Conservation (phyloP, 2,888 invertebrate species). For the Biston stratarius region DNA sequence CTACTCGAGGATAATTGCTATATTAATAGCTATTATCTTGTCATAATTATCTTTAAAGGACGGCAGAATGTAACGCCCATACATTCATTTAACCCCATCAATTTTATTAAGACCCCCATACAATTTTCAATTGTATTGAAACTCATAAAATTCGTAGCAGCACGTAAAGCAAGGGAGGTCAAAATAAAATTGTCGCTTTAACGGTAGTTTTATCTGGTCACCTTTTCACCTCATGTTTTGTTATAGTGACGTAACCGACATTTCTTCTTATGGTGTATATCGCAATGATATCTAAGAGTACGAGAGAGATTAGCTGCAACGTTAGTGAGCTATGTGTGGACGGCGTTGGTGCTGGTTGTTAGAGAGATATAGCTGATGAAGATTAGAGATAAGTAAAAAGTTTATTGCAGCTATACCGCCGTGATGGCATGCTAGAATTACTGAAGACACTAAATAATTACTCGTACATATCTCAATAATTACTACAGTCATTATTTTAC, state of each 20-base stretch:
- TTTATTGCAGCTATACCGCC: background rate
- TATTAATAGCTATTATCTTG: conserved; percentile 31
- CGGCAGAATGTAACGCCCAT: conserved; percentile 22
- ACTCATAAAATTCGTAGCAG: conserved; percentile 5
- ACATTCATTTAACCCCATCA: conserved; percentile 2
- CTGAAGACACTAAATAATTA: background rate
- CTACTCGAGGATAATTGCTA: conserved; percentile 21
- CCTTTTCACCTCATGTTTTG: conserved; percentile 42
- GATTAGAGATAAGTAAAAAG: conserved; percentile 13
- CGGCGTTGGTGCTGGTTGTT: conserved; percentile 13
- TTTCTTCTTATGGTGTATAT: conserved; percentile 39
- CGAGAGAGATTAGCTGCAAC: conserved; percentile 36
- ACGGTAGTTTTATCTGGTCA: conserved; percentile 43
- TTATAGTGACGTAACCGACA: conserved; percentile 32
- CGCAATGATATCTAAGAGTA: conserved; percentile 42
- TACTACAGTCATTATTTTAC: no score
- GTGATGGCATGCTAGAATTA: conserved; percentile 5
- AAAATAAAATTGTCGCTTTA: conserved; percentile 25
- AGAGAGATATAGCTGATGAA: conserved; percentile 16
- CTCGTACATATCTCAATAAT: no score
- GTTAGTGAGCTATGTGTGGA: conserved; percentile 12
- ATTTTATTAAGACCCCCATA: conserved; percentile 7
- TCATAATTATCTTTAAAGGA: conserved; percentile 29
- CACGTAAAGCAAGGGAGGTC: conserved; percentile 6
- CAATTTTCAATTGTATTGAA: conserved; percentile 1